Evolutionary conservation across 2,888 invertebrate genomes (phyloP), one percentile per base, ranked within the genome.

Genomic region (Drosophila percnosoma): DNA sequence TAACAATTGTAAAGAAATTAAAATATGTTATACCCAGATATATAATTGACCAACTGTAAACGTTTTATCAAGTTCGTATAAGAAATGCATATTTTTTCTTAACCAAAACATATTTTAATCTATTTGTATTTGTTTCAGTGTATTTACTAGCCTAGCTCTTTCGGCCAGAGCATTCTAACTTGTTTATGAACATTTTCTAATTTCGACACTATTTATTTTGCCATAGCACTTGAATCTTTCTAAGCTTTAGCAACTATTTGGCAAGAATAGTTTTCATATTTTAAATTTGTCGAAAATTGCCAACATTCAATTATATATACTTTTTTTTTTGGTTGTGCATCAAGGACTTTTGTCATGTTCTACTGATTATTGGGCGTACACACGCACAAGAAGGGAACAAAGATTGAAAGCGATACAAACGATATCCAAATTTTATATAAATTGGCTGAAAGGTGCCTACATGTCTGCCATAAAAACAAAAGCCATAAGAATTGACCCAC

Each of bases 391-490:
- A 49, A 10, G 53, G 52, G 36, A 15, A 36, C 36, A 7, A 42
- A 34, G 36, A 18, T 48, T 27, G 40, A 57, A 60, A 67, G 55
- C 64, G 64, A 60, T 64, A 51, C 62, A 40, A 74, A 73, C 60
- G 63, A 63, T 75, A 73, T 81, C 75, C 66, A 72, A 76, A 67
- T 40, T 58, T 33, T 65, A 67, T 73, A 72, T 82, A 84, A 89
- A 86, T 87, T 87, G 79, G 75, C 76, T 72, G 79, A 78, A 83
- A 82, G 91, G 88, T 91, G 90, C 83, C 91, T 85, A 79, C 75
- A 75, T 91, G 90, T 90, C 90, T 90, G 90, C 88, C 85, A 87
- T 80, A 90, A 90, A 90, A 89, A 90, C 82, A 83, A 82, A 82
- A 80, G 78, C 89, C 85, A 79, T 80, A 83, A 85, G 75, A 87